Conservation (phyloP, 2,888 invertebrate genomes). For the Spodoptera exigua region DNA sequence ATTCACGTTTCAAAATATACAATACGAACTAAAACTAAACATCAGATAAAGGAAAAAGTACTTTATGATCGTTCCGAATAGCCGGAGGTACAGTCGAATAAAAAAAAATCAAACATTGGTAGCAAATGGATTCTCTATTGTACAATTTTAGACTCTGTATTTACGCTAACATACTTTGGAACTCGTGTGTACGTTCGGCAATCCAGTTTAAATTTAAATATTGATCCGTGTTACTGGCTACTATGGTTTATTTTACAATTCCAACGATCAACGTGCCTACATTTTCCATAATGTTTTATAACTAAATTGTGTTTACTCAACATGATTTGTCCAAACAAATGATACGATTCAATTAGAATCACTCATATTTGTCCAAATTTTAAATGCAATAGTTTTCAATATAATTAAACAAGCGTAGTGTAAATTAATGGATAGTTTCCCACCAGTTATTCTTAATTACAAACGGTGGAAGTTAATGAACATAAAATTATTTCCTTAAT, state of each 20-base stretch:
- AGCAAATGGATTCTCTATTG: constrained; percentile 42
- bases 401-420: no score
- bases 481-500: constrained; percentile 7
- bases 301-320: no score
- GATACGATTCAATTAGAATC: no score
- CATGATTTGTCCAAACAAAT: no score
- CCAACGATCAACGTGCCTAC: neutral
- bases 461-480: no score
- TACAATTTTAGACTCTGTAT: constrained; percentile 50
- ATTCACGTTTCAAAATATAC: constrained; percentile 33
- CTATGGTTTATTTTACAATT: constrained; percentile 59
- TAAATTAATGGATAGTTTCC: no score
- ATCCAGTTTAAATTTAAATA: constrained; percentile 65
- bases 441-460: no score
- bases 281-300: no score
- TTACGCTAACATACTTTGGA: constrained; percentile 43
- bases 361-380: no score
- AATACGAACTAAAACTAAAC: constrained; percentile 30
- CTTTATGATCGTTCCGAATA: constrained; percentile 42
- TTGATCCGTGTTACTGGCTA: constrained; percentile 62
- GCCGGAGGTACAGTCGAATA: constrained; percentile 30
- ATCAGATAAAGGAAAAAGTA: constrained; percentile 37
- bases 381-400: no score
- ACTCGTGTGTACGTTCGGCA: constrained; percentile 55
- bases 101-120: constrained; percentile 47